Evolutionary conservation across 2,797 vertebrate genomes (phyloP).

Genomic region (Siniperca scherzeri): DNA sequence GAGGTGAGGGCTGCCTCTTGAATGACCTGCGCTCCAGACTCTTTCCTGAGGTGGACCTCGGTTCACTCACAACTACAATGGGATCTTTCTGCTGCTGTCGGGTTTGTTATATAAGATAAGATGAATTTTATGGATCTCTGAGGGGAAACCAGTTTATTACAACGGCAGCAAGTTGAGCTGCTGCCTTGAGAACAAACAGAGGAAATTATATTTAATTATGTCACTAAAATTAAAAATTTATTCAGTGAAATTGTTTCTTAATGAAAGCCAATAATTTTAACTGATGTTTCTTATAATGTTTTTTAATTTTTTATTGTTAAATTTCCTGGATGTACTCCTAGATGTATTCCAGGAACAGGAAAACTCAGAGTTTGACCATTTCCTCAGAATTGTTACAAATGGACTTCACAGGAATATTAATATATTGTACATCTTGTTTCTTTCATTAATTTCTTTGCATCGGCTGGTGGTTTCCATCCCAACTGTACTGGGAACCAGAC

Average conservation of each 20-base stretch:
- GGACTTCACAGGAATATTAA: neutral
- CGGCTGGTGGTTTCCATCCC: neutral
- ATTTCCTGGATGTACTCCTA: neutral
- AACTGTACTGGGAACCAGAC: neutral
- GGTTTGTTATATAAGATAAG: conserved; percentile 31
- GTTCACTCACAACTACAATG: conserved; percentile 19
- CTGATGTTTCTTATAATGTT: neutral
- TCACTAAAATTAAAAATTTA: neutral
- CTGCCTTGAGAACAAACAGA: conserved; percentile 31
- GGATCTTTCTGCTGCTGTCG: conserved; percentile 27
- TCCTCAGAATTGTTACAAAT: neutral
- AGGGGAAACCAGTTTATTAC: conserved; percentile 17
- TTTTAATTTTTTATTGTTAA: neutral
- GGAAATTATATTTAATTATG: conserved; percentile 17
- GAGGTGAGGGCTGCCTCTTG: conserved; percentile 50
- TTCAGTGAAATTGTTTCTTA: conserved; percentile 1
- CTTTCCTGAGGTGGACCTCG: conserved; percentile 32
- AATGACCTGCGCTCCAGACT: conserved; percentile 42
- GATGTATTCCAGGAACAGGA: neutral
- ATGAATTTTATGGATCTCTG: conserved; percentile 22
- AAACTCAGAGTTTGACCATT: neutral
- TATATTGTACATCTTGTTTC: neutral
- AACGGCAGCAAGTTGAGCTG: conserved; percentile 7
- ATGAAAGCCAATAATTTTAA: conserved; percentile 20
- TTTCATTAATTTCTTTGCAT: neutral